Evolutionary conservation across 2,113 vertebrate genomes (phyloP), one percentile per base, ranked within the genome.

Genomic region (Gobius niger): DNA sequence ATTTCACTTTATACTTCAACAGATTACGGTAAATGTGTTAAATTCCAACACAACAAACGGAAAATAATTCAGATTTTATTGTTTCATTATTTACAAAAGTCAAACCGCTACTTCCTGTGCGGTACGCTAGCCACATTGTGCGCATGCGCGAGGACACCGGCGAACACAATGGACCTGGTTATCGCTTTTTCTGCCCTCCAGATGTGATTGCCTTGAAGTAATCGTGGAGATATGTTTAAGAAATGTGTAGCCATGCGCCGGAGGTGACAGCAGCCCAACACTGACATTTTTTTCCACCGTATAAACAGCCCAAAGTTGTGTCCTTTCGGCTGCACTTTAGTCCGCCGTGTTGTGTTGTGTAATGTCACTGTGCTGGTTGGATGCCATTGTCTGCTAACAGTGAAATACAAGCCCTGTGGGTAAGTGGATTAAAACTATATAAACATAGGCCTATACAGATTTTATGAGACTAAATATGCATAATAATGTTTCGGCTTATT

Each of bases 91-190:
- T 50, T 50, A 42, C 61, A 8, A 44, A 57, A 5, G 7, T 47
- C 7, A 4, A 65, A 6, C 13, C n/a, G 52, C 40, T 13, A 52
- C 49, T 82, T 79, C 78, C 81, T 82, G 56, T 34, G 49, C 56
- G 61, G 41, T 34, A 4, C 14, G 6, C 18, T 2, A 0, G 4
- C 1, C 1, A 1, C 2, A 0, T 0, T 41, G 0, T 61, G 65
- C 88, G 88, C 91, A 88, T 88, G 90, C 85, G 85, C 14, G 0
- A 52, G 4, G 2, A 9, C 7, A 24, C 78, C 72, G 76, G 83
- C 73, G 73, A 24, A 47, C 52, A 90, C 88, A 87, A 91, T 89
- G 87, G 85, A 85, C 83, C 52, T 73, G 40, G 76, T 68, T 41
- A 53, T 52, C 42, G 44, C 46, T 47, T 54, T 11, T 54, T 8